Evolutionary conservation across 2,888 invertebrate species (phyloP).

Genomic region (Ethmia dodecea): DNA sequence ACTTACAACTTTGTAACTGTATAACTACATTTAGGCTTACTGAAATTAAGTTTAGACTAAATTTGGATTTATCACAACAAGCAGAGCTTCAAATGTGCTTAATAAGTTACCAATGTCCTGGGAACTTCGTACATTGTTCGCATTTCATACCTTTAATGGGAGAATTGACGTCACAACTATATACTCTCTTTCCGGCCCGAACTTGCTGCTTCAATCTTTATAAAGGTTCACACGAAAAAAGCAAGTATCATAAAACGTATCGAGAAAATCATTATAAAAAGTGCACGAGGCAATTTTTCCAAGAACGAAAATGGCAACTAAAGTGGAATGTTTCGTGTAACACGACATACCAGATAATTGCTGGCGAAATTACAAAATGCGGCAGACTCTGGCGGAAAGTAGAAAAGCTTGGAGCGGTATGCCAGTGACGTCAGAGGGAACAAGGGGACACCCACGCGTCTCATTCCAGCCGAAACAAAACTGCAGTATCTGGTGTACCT

Average conservation of each 20-base stretch:
- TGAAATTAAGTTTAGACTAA: too few species aligned
- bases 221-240: too few species aligned
- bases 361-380: not conserved
- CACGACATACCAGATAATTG: not conserved
- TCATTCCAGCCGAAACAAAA: conserved; percentile 54
- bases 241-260: too few species aligned
- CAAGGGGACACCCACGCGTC: conserved; percentile 47
- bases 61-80: too few species aligned
- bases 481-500: conserved; percentile 39
- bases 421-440: conserved; percentile 20
- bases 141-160: too few species aligned
- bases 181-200: conserved; percentile 35
- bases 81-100: too few species aligned
- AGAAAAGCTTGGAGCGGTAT: not conserved
- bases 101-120: conserved; percentile 26
- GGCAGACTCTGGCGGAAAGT: not conserved
- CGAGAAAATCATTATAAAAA: too few species aligned
- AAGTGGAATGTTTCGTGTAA: not conserved
- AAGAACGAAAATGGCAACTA: conserved; percentile 22
- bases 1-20: too few species aligned
- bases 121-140: too few species aligned
- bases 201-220: too few species aligned
- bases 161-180: conserved; percentile 39
- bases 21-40: too few species aligned
- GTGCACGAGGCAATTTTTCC: too few species aligned